Evolutionary conservation across 2,888 invertebrate genomes (phyloP), one percentile per base, ranked within the genome.

Genomic region (Hofmannophila pseudospretella): DNA sequence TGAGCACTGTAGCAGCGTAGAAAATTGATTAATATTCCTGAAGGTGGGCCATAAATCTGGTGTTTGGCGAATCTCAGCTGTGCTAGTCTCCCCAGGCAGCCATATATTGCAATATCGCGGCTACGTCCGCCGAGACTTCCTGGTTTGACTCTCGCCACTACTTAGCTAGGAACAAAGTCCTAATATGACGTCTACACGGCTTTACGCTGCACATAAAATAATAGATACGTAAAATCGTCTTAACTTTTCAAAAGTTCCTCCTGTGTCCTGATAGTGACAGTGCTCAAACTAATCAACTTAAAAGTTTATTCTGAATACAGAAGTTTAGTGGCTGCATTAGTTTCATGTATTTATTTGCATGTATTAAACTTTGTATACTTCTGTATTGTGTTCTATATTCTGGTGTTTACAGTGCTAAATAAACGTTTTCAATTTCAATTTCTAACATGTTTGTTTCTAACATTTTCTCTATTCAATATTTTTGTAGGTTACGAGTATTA

Each of bases 61-160:
- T 68, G 67, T 75, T 74, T 68, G 61, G 51, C 32, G 58, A 84
- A 82, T 76, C 81, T 80, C 78, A 74, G 81, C 80, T 80, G 77
- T 74, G 80, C 77, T 73, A 54, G 45, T 49, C 59, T 85, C 85
- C 85, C 85, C 49, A 58, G 81, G 64, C 77, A 69, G 70, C 72
- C 73, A 81, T 86, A 84, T 71, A 84, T 85, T 67, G 77, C 70
- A 65, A 74, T 79, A 76, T 66, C 67, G 58, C 56, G 55, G 58
- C 65, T 57, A 46, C 58, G 60, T 60, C 67, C 69, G 58, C 56
- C 42, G 67, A 68, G 69, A 70, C 63, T 57, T 47, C 36, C 36
- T 27, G 11, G 29, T 38, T 41, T 44, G 42, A 45, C 37, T 43
- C 44, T 14, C 34, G 23, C 31, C 30, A 9, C 42, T 30, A 27